A percentile compares a stretch with the other conserved stretches of the same genome.
These are phyloP conservation scores for Drosophila kikkawai DNA, from an alignment of 1,140 invertebrate species.

Conservation along the genomic window DNA sequence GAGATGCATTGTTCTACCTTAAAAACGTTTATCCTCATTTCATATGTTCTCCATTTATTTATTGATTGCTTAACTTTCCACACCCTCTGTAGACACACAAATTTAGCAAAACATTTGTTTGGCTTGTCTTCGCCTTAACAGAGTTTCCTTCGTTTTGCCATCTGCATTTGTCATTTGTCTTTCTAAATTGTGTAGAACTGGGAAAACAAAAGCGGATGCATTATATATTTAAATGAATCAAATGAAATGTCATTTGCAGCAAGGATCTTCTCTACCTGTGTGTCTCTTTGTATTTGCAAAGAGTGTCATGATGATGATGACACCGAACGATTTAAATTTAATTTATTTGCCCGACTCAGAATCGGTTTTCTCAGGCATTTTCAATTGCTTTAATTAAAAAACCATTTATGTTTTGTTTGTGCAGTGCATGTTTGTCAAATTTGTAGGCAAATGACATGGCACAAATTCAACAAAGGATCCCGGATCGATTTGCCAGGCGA, in stretches of 20 bases:
- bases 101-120: constrained; percentile 33
- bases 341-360: constrained; percentile 44
- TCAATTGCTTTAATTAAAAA: constrained; percentile 53
- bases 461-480: constrained; percentile 27
- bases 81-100: constrained; percentile 14
- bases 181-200: constrained; percentile 25
- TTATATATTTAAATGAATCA: constrained; percentile 60
- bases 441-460: constrained; percentile 26
- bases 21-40: constrained; percentile 9
- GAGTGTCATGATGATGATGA: background rate
- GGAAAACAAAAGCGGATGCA: constrained; percentile 42
- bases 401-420: constrained; percentile 30
- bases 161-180: constrained; percentile 44
- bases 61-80: constrained; percentile 34
- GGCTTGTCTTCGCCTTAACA: constrained; percentile 19
- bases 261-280: constrained; percentile 5
- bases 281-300: constrained; percentile 24
- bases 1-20: constrained; percentile 1
- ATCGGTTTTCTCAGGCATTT: constrained; percentile 26
- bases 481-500: constrained; percentile 41
- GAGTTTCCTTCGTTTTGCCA: constrained; percentile 11
- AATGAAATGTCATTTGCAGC: constrained; percentile 56
- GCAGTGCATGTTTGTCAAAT: constrained; percentile 13
- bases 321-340: constrained; percentile 45
- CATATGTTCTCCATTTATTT: constrained; percentile 23